Evolutionary conservation across 2,888 invertebrate species (phyloP), one percentile per base, ranked within the genome.

Genomic region (Malthinus flaveolus): DNA sequence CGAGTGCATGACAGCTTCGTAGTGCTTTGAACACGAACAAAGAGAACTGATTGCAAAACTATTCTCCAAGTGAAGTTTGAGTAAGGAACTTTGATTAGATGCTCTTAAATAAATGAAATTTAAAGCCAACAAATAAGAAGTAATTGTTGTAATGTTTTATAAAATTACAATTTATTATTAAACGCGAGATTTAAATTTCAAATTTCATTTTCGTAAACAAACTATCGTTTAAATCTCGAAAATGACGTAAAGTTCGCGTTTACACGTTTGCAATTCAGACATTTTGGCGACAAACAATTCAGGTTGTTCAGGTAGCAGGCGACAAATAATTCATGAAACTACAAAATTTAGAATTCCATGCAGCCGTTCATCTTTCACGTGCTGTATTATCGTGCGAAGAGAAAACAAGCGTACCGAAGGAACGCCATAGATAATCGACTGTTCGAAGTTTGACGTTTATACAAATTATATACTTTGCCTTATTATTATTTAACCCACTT

Each of bases 341-440:
- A 58, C 57, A 55, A 62, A 66, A 66, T 66, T 64, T 66, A 62
- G 64, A 63, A 64, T 64, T 59, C 56, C 66, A 42, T 53, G 59
- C 61, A 58, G 66, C 55, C 64, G 64, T 66, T 64, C 64, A 64
- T 66, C 64, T 66, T 66, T 57, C 58, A 60, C 51, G 62, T 56
- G 47, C 52, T 56, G 51, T 46, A 60, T 52, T 56, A 52, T 32
- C 36, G 35, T 11, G 32, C 44, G 15, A 9, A 45, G 46, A 46
- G 55, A 56, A 56, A 59, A 53, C 52, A 56, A 36, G 36, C 48
- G 51, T 36, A 49, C 54, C 39, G 48, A 48, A 42, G 61, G 64
- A 64, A 62, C 59, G 65, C 65, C 56, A 64, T 66, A 66, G 64
- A 66, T 66, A 65, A 65, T 63, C 62, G 62, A 59, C 60, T 63